Evolutionary conservation across 2,113 vertebrate genomes (phyloP), one percentile per base, ranked within the genome.

Genomic region (Natator depressus): DNA sequence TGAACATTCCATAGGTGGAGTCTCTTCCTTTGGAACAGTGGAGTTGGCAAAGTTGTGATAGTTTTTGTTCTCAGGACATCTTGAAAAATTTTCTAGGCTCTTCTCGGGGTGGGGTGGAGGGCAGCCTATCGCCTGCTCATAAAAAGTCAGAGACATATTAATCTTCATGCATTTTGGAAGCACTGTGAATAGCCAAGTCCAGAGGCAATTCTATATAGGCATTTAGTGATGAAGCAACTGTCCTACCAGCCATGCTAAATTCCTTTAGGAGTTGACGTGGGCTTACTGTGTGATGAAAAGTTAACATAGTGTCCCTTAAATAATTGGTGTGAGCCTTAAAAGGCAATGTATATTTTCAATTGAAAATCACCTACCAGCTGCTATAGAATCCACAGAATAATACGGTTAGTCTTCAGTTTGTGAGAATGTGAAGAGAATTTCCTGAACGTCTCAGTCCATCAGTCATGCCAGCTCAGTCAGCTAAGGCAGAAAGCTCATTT

Each of bases 391-490:
- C 20, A 92, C 96, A 97, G 95, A 96, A 91, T 92, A 80, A 91
- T 72, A 38, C n/a, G 83, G 90, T 97, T 90, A 95, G 89, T 81
- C 69, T 91, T 95, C 82, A 91, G 5, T 84, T 95, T 89, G 57
- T 91, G 95, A 93, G 92, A 97, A 14, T 94, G 94, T 90, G 93
- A 83, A 85, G 95, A 95, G 95, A 95, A 97, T 96, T 94, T 94
- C 93, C 92, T 82, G 85, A 76, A 93, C 91, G 78, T 95, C 94
- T 89, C 82, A 89, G 89, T 84, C 90, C 90, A 95, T 96, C 87
- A 75, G 65, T 95, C 88, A 95, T 90, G 42, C 85, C 91, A 93
- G 85, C 89, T 95, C 92, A 82, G 55, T 95, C 92, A 82, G 55
- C 76, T 96, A 94, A 84, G 96, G 95, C 90, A 93, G 89, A 53